Evolutionary conservation across 2,888 invertebrate species (phyloP).

Genomic region (Spodoptera picta): DNA sequence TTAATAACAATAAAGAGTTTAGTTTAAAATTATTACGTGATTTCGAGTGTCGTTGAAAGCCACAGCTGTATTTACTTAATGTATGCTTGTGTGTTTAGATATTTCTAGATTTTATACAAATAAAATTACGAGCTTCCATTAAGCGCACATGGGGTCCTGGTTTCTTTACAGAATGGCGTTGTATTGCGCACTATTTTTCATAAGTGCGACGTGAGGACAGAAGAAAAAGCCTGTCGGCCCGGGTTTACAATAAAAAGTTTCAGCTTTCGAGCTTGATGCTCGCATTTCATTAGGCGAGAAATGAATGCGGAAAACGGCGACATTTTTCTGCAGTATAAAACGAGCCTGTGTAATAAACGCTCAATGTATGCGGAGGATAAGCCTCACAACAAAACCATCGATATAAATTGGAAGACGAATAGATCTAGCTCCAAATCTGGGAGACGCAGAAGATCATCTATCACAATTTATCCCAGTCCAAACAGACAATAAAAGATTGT

Average conservation of each 20-base stretch:
- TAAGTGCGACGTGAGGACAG: conserved; percentile 74
- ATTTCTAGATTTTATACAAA: conserved; percentile 25
- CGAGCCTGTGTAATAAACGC: conserved; percentile 62
- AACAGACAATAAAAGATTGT: conserved; percentile 83
- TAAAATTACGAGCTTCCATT: conserved; percentile 21
- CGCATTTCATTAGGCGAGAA: conserved; percentile 81
- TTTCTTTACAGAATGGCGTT: conserved; percentile 61
- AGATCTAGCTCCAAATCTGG: conserved; percentile 74
- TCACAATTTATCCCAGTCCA: conserved; percentile 84
- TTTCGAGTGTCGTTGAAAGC: conserved; percentile 28
- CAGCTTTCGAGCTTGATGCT: conserved; percentile 71
- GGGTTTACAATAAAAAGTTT: conserved; percentile 78
- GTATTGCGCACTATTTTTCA: conserved; percentile 77
- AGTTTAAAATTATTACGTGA: conserved; percentile 38
- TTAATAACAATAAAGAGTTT: conserved; percentile 43
- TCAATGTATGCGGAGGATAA: conserved; percentile 64
- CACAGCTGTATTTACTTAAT: conserved; percentile 29
- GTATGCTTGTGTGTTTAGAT: conserved; percentile 13
- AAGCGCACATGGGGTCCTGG: conserved; percentile 48
- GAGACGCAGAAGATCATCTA: conserved; percentile 77
- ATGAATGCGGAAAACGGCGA: conserved; percentile 78
- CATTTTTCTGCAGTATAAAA: conserved; percentile 68
- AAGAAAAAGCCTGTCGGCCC: conserved; percentile 70
- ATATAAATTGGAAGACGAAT: conserved; percentile 75
- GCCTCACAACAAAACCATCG: conserved; percentile 56